These are phyloP conservation scores for Megaleporinus macrocephalus DNA, from an alignment of 2,113 vertebrate species.

Conservation along the genomic window DNA sequence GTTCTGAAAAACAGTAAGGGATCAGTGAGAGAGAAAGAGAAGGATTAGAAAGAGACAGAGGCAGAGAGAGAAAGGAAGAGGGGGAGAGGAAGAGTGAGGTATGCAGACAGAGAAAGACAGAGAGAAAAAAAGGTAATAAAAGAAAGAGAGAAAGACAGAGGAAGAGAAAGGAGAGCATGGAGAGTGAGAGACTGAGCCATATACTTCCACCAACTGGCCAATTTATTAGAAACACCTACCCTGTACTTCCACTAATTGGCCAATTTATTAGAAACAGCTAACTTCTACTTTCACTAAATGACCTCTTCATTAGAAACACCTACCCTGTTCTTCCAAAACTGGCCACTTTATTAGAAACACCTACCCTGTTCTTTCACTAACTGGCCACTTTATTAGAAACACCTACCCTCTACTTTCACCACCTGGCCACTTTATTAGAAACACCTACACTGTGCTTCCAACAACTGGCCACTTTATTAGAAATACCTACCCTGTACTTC, in stretches of 20 bases:
- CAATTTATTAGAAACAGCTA: background rate
- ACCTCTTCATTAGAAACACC: background rate
- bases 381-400: conserved; percentile 15
- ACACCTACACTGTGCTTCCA: too few species aligned
- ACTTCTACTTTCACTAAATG: background rate
- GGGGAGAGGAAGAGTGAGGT: too few species aligned
- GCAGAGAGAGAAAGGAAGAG: too few species aligned
- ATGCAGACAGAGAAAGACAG: too few species aligned
- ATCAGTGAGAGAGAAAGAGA: too few species aligned
- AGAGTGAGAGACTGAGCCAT: conserved; percentile 31
- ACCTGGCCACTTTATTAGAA: too few species aligned
- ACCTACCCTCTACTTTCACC: too few species aligned
- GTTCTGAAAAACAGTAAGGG: too few species aligned
- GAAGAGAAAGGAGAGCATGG: background rate
- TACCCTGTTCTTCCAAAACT: background rate
- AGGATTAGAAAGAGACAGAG: too few species aligned
- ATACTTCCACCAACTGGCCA: conserved; percentile 13
- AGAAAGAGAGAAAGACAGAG: conserved; percentile 4
- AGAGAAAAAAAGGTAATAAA: too few species aligned
- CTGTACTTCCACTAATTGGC: background rate
- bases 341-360: background rate
- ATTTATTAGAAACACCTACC: background rate
- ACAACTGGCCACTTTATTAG: too few species aligned
- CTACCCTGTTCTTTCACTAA: background rate
- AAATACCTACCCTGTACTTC: too few species aligned